Conservation (phyloP, 2,888 invertebrate genomes). For the Lomographa bimaculata region DNA sequence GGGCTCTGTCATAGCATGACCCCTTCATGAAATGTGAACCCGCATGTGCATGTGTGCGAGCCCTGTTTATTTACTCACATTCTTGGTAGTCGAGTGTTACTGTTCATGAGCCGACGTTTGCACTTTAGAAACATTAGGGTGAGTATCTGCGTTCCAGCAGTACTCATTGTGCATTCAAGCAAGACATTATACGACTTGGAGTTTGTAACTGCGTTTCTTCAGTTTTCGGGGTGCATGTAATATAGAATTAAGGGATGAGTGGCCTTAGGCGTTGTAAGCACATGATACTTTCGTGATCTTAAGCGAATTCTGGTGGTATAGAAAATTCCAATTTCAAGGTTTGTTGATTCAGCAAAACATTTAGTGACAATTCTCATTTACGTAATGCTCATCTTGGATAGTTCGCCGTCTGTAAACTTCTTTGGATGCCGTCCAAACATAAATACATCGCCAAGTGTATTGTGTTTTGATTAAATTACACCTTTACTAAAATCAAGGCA, state of each 20-base stretch:
- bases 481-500: no score
- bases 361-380: constrained; percentile 49
- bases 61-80: constrained; percentile 27
- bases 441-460: constrained; percentile 33
- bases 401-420: constrained; percentile 36
- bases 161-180: constrained; percentile 22
- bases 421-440: constrained; percentile 47
- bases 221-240: constrained; percentile 3
- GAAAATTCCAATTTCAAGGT: constrained; percentile 43
- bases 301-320: no score
- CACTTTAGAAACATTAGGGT: constrained; percentile 19
- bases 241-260: not conserved
- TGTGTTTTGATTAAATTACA: constrained; percentile 35
- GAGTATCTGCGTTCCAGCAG: constrained; percentile 14
- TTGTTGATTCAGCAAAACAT: constrained; percentile 40
- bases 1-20: constrained; percentile 9
- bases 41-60: constrained; percentile 17
- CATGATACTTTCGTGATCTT: no score
- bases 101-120: constrained; percentile 25
- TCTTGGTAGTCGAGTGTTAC: constrained; percentile 24
- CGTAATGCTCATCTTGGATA: constrained; percentile 36
- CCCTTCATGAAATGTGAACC: constrained; percentile 8
- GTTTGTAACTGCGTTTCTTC: constrained; percentile 15
- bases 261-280: no score
- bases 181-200: constrained; percentile 19